phyloP scores from a whole-genome alignment of 2,888 invertebrate species.

The Thyatira batis region DNA sequence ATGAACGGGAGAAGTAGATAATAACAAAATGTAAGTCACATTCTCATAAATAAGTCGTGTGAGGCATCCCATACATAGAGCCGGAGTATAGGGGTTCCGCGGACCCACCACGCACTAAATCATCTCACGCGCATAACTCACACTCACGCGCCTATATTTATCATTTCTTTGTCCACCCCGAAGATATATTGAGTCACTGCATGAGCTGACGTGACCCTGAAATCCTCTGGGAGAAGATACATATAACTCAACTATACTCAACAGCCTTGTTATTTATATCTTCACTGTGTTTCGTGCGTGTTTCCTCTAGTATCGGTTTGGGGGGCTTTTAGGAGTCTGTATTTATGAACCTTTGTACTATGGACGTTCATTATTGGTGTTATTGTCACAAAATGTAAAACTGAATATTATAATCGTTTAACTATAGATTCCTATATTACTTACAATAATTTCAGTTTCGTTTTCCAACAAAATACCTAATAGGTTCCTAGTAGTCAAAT shows the following conservation, averaged over 20 bases:
- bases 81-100: slow-evolving; percentile 4
- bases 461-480: too few relatives aligned
- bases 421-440: too few relatives aligned
- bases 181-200: slow-evolving; percentile 54
- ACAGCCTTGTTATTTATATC: slow-evolving; percentile 45
- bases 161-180: slow-evolving; percentile 72
- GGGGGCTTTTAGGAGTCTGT: not conserved
- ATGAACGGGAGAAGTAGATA: slow-evolving; percentile 12
- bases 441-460: too few relatives aligned
- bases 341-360: not conserved
- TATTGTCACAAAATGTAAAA: too few relatives aligned
- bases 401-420: too few relatives aligned
- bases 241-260: slow-evolving; percentile 46
- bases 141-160: slow-evolving; percentile 57
- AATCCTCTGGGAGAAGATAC: slow-evolving; percentile 37
- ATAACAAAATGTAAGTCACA: not conserved
- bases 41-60: slow-evolving; percentile 3
- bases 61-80: slow-evolving; percentile 7
- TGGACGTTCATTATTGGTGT: too few relatives aligned
- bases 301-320: not conserved
- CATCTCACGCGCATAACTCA: slow-evolving; percentile 59
- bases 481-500: slow-evolving; percentile 7
- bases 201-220: slow-evolving; percentile 22
- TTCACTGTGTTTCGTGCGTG: slow-evolving; percentile 7
- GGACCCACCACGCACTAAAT: slow-evolving; percentile 53